Evolutionary conservation across 37 sponge, comb jelly and placozoan species (phyloP).

Genomic region (Hormiphora californensis): DNA sequence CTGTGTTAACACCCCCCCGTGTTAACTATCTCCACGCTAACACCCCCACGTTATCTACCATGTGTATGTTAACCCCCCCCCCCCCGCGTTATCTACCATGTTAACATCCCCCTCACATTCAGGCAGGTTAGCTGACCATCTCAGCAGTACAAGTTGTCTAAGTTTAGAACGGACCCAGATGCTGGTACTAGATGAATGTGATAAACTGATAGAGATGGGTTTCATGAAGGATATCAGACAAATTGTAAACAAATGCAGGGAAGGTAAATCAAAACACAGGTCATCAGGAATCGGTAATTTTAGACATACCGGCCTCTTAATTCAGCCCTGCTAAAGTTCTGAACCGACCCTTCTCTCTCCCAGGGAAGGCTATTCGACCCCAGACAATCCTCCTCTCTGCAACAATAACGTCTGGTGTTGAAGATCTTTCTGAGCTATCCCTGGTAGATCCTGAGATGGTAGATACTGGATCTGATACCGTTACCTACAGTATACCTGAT

Average conservation of each 20-base stretch:
- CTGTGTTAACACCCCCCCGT: too few relatives aligned
- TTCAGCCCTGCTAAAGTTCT: too few relatives aligned
- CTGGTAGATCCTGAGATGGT: not conserved
- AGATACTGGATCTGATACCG: not conserved
- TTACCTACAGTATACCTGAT: not conserved
- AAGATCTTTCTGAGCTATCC: conserved; percentile 17
- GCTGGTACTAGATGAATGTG: conserved; percentile 1
- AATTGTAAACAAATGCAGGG: not conserved
- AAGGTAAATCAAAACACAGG: not conserved
- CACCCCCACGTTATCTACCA: too few relatives aligned
- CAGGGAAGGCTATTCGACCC: not conserved
- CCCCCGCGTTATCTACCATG: too few relatives aligned
- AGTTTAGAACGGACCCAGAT: not conserved
- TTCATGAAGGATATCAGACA: conserved; percentile 31
- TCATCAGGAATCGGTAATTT: not conserved
- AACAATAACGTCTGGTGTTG: conserved; percentile 3
- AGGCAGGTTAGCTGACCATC: conserved; percentile 9
- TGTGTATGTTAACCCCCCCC: too few relatives aligned
- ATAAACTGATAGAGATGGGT: conserved; percentile 27
- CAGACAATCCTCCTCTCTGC: conserved; percentile 18
- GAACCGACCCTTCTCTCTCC: not conserved
- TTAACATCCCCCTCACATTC: too few relatives aligned
- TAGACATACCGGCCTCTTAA: not conserved
- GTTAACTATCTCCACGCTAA: too few relatives aligned
- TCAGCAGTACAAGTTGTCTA: conserved; percentile 7